phyloP scores from a whole-genome alignment of 2,888 invertebrate genomes.

The Nomada ruficornis region DNA sequence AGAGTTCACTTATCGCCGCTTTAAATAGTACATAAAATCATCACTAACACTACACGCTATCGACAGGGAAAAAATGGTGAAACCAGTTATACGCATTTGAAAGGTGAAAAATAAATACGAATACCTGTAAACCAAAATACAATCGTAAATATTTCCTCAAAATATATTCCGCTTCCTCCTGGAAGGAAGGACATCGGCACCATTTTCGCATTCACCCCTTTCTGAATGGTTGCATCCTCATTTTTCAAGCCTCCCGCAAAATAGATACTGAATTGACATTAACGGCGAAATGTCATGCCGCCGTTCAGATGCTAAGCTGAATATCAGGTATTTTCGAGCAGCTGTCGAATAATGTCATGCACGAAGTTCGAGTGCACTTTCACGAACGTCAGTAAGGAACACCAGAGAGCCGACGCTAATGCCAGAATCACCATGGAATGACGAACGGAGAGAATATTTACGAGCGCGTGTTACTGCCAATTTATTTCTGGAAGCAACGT shows the following conservation, averaged over 20 bases:
- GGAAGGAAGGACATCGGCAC: too few relatives aligned
- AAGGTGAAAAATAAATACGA: too few relatives aligned
- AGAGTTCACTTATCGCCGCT: background rate
- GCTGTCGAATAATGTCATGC: constrained; percentile 47
- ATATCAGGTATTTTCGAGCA: constrained; percentile 37
- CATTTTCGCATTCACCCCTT: too few relatives aligned
- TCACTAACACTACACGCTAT: too few relatives aligned
- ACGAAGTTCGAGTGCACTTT: constrained; percentile 15
- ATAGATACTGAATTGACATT: constrained; percentile 2
- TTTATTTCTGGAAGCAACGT: constrained; percentile 50
- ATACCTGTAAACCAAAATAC: background rate
- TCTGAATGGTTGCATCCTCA: background rate
- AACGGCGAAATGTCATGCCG: constrained; percentile 32
- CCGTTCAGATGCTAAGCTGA: background rate
- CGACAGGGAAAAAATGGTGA: too few relatives aligned
- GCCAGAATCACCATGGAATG: constrained; percentile 31
- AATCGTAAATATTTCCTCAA: background rate
- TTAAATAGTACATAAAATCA: too few relatives aligned
- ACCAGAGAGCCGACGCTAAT: constrained; percentile 30
- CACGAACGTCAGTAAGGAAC: background rate
- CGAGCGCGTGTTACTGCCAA: constrained; percentile 53
- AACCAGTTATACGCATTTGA: too few relatives aligned
- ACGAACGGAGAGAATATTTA: constrained; percentile 62
- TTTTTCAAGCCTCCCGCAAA: background rate
- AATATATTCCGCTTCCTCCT: background rate